Evolutionary conservation across 2,113 vertebrate genomes (phyloP), one percentile per base, ranked within the genome.

Genomic region (Pituophis catenifer): DNA sequence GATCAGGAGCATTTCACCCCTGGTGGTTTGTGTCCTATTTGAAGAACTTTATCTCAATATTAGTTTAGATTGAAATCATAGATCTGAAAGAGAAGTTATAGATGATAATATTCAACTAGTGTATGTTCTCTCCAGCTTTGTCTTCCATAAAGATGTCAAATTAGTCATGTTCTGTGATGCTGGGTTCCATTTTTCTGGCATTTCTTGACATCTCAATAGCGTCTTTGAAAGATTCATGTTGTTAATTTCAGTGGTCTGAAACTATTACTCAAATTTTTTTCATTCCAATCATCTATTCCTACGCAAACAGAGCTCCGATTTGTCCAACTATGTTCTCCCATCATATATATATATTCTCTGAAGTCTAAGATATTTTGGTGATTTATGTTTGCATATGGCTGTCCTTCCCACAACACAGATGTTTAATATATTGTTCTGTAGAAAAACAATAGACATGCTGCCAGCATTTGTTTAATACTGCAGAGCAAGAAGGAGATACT

Each of bases 11-110:
- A 48, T 48, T 48, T 48, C 44, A 48, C 44, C 44, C 4, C 44
- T 4, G 44, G 44, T 4, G 0, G 44, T 48, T 48, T 48, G 44
- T 6, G 0, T 93, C 48, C 90, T 90, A 48, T 89, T 52, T 48
- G 12, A 48, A 86, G 33, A 48, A 9, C 9, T 6, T 89, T 85
- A 90, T 4, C 0, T 62, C 54, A 48, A 24, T 15, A 0, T 0
- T 92, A 91, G 86, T n/a, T 54, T 53, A 90, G 33, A 86, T 50
- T 3, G 0, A 23, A 93, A 75, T 12, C 44, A 85, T 57, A 94
- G 93, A 90, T 89, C 89, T 0, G 0, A 0, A 0, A 91, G 62
- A 85, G 52, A 5, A n/a, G n/a, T 11, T 23, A 23, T 86, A 87
- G 81, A 38, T 54, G 8, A 38, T 38, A 29, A 33, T 88, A 89